These are phyloP conservation scores for Oreochromis spilurus DNA, from an alignment of 2,113 vertebrate genomes.

Conservation along the genomic window DNA sequence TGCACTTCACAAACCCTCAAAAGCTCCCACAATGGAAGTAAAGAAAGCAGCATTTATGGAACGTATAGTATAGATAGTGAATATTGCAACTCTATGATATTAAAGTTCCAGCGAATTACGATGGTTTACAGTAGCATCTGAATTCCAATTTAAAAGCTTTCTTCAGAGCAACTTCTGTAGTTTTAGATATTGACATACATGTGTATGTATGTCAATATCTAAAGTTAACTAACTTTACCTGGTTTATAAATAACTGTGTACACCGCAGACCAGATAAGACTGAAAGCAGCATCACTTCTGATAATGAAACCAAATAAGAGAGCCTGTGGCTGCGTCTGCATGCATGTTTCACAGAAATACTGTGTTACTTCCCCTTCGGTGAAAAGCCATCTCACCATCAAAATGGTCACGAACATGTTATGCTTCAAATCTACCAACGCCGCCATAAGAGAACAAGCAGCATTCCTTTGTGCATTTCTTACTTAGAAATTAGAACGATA, in stretches of 20 bases:
- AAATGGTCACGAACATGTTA: not conserved
- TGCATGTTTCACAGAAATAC: not conserved
- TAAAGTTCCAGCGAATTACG: not conserved
- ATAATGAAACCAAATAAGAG: not conserved
- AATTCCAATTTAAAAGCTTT: not conserved
- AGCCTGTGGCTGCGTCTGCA: not conserved
- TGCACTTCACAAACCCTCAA: not conserved
- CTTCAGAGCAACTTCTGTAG: not conserved
- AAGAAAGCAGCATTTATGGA: not conserved
- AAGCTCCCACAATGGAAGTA: not conserved
- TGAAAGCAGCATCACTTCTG: not conserved
- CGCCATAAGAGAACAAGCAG: not conserved
- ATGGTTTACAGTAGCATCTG: not conserved
- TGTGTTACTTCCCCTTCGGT: not conserved
- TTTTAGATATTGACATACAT: too few relatives aligned
- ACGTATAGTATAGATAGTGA: not conserved
- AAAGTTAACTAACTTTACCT: not conserved
- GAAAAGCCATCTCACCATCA: rapidly evolving
- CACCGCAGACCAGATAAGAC: not conserved
- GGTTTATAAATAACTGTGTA: not conserved
- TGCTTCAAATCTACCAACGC: not conserved
- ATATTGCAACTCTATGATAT: not conserved
- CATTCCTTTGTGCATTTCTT: not conserved
- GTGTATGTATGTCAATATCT: not conserved
- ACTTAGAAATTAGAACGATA: not conserved